A percentile compares a stretch with the other conserved stretches of the same genome.
phyloP scores from a whole-genome alignment of 2,797 vertebrate species.

The Rhynchonycteris naso region DNA sequence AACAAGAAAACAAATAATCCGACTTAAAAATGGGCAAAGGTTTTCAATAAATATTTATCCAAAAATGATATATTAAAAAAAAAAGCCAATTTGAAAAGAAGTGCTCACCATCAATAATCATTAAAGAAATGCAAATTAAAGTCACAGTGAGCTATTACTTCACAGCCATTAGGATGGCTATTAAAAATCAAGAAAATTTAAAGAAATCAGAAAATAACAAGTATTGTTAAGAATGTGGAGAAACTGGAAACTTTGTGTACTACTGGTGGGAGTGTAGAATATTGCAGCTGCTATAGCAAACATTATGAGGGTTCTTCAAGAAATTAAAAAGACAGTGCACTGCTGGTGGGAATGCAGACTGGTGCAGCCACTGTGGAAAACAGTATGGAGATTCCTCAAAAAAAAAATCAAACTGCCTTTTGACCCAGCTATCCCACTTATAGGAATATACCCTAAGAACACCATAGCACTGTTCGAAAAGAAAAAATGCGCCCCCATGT shows the following conservation, averaged over 20 bases:
- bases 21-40: neutral
- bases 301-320: neutral
- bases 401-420: too few relatives aligned
- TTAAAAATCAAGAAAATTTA: neutral
- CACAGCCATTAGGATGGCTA: neutral
- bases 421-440: too few relatives aligned
- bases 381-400: too few relatives aligned
- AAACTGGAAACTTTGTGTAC: neutral
- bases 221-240: neutral
- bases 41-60: neutral
- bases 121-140: neutral
- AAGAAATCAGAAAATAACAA: neutral
- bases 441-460: too few relatives aligned
- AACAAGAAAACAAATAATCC: neutral
- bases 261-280: neutral
- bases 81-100: neutral
- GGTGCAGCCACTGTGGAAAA: too few relatives aligned
- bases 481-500: too few relatives aligned
- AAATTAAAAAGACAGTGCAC: neutral
- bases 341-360: too few relatives aligned
- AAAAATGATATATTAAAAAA: neutral
- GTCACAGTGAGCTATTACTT: neutral
- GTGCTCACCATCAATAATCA: neutral
- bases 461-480: too few relatives aligned
- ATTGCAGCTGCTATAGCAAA: neutral